Conservation (phyloP, 2,797 vertebrate genomes). For the Nannoperca australis region DNA sequence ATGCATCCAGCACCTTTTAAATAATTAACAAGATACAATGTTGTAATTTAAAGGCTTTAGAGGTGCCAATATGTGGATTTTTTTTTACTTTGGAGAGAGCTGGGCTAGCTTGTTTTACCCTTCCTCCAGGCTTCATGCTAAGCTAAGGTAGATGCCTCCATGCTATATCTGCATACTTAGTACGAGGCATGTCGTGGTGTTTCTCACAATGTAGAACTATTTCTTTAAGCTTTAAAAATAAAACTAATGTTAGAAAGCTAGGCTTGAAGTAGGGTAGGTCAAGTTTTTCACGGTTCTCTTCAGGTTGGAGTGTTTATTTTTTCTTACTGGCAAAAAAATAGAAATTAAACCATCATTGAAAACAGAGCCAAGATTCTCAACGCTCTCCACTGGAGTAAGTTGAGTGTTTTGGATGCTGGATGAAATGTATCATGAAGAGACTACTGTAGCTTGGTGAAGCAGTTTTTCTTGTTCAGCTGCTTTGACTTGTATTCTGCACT, state of each 20-base stretch:
- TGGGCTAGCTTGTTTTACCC: background rate
- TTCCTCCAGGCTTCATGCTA: slow-evolving; percentile 6
- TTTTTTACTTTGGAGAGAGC: background rate
- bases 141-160: background rate
- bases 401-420: slow-evolving; percentile 18
- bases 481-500: slow-evolving; percentile 5
- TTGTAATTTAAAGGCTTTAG: background rate
- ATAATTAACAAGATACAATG: background rate
- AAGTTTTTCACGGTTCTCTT: slow-evolving; percentile 5
- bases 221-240: background rate
- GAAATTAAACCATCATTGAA: slow-evolving; percentile 18
- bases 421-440: slow-evolving; percentile 28
- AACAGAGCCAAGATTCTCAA: slow-evolving; percentile 14
- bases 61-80: background rate
- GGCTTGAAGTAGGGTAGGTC: slow-evolving; percentile 3
- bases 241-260: background rate
- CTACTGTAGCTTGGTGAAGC: background rate
- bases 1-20: background rate
- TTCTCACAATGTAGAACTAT: background rate
- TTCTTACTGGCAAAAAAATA: slow-evolving; percentile 5
- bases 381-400: slow-evolving; percentile 13
- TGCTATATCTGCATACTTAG: background rate
- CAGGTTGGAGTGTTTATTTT: slow-evolving; percentile 18
- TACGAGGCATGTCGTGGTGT: background rate
- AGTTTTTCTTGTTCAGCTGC: slow-evolving; percentile 3